A percentile compares a stretch with the other conserved stretches of the same genome.
These are phyloP conservation scores for Botia kubotai DNA, from an alignment of 2,797 vertebrate species.

Conservation along the genomic window DNA sequence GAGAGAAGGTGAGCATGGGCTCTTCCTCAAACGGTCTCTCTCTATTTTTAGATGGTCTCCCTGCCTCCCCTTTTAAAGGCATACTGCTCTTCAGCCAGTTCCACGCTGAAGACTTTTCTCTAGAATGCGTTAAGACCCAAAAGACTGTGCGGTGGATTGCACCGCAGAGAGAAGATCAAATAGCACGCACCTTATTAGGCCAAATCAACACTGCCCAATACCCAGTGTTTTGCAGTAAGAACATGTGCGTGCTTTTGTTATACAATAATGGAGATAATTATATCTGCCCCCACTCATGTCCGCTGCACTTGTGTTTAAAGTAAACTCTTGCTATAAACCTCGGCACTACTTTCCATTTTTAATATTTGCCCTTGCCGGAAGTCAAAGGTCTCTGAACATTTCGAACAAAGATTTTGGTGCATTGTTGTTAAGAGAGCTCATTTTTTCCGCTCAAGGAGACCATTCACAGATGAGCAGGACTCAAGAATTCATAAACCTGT, in stretches of 20 bases:
- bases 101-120: neutral
- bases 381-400: slow-evolving; percentile 52
- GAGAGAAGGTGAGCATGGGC: slow-evolving; percentile 78
- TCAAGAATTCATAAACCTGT: slow-evolving; percentile 46
- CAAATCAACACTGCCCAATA: neutral
- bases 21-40: neutral
- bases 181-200: slow-evolving; percentile 45
- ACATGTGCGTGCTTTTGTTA: slow-evolving; percentile 15
- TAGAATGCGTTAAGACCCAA: neutral
- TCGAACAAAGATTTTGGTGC: slow-evolving; percentile 60
- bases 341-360: slow-evolving; percentile 29
- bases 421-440: slow-evolving; percentile 55
- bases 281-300: slow-evolving; percentile 16
- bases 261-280: slow-evolving; percentile 38
- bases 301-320: slow-evolving; percentile 49
- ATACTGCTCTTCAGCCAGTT: slow-evolving; percentile 42
- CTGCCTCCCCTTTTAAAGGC: slow-evolving; percentile 70
- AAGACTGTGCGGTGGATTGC: neutral
- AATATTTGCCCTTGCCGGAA: slow-evolving; percentile 50
- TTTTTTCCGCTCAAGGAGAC: slow-evolving; percentile 56
- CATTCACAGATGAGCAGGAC: slow-evolving; percentile 56
- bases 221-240: neutral
- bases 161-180: slow-evolving; percentile 18
- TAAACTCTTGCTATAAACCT: slow-evolving; percentile 61
- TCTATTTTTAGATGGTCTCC: neutral